A percentile compares a stretch with the other conserved stretches of the same genome.
Conservation (phyloP, 2,888 invertebrate genomes). For the Thyatira batis region DNA sequence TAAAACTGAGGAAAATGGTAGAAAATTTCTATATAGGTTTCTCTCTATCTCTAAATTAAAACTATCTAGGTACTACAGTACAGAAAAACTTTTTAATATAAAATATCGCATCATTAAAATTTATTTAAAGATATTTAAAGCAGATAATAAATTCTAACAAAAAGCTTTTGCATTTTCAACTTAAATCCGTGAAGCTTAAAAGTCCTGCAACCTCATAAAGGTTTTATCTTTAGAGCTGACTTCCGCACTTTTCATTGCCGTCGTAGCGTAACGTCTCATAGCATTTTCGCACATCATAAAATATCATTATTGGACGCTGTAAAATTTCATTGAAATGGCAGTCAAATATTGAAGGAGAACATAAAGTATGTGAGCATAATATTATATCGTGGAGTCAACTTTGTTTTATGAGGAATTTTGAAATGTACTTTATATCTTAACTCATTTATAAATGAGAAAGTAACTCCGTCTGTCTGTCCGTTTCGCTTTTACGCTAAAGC, state of each 20-base stretch:
- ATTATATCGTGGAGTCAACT: neutral
- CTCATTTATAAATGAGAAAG: too few species aligned
- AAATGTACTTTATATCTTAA: neutral
- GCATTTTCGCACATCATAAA: slow-evolving; percentile 1
- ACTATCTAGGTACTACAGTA: too few species aligned
- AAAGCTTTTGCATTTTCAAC: neutral
- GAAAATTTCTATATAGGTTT: neutral
- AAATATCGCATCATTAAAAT: too few species aligned
- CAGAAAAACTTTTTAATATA: too few species aligned
- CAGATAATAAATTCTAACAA: neutral
- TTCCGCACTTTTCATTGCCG: slow-evolving; percentile 1
- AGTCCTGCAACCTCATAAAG: neutral
- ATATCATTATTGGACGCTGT: neutral
- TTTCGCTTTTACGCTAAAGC: too few species aligned
- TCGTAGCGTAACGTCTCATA: neutral
- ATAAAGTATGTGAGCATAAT: neutral
- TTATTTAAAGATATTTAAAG: neutral
- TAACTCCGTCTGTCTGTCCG: too few species aligned
- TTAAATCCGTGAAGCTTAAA: neutral
- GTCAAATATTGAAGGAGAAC: neutral
- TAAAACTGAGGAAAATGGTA: neutral
- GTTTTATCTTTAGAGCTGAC: slow-evolving; percentile 1
- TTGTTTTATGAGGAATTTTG: neutral
- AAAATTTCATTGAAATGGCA: neutral
- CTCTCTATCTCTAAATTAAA: too few species aligned